A percentile compares a stretch with the other conserved stretches of the same genome.
Evolutionary conservation across 2,888 invertebrate genomes (phyloP).

Genomic region (Nebria salina): DNA sequence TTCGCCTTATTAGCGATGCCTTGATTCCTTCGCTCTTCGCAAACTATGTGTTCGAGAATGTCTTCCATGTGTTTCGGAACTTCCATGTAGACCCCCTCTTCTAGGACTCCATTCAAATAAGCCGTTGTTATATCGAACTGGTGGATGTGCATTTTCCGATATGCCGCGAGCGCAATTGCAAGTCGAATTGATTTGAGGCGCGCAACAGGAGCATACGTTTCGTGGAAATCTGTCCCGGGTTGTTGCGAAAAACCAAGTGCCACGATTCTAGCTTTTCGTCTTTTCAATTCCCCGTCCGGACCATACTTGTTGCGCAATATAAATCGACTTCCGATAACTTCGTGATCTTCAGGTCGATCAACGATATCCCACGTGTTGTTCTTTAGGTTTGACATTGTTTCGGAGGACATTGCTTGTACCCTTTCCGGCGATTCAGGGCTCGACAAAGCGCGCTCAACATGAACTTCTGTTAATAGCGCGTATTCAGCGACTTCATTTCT

Average conservation of each 20-base stretch:
- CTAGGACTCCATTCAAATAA: constrained; percentile 6
- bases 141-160: constrained; percentile 23
- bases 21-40: neutral
- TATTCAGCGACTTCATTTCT: neutral
- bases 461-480: constrained; percentile 18
- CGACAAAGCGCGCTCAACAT: constrained; percentile 11
- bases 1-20: constrained; percentile 16
- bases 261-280: constrained; percentile 49
- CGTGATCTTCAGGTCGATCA: constrained; percentile 4
- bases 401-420: constrained; percentile 13
- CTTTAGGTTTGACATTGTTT: constrained; percentile 16
- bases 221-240: constrained; percentile 50
- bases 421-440: constrained; percentile 13
- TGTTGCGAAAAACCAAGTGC: constrained; percentile 52
- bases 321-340: constrained; percentile 35
- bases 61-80: constrained; percentile 9
- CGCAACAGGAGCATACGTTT: constrained; percentile 53
- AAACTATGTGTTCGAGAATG: neutral
- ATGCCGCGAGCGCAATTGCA: constrained; percentile 25
- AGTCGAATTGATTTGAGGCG: constrained; percentile 44
- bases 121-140: constrained; percentile 33
- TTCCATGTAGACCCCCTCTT: constrained; percentile 21
- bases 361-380: constrained; percentile 42
- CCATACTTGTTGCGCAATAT: constrained; percentile 35
- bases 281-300: constrained; percentile 12